Conservation (phyloP, 1,140 invertebrate species). For the Chironomus striatipennis region DNA sequence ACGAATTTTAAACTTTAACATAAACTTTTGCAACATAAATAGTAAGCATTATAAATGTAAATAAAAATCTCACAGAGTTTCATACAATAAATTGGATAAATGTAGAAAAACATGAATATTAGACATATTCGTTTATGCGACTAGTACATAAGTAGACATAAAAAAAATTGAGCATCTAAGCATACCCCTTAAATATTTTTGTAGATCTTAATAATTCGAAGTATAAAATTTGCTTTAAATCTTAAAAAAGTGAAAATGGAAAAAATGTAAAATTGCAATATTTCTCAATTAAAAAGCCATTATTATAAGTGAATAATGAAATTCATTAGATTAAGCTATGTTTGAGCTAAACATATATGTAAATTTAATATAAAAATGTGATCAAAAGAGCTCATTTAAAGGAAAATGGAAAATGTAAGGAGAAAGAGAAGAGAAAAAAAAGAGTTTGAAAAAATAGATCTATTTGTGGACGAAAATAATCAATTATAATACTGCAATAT, state of each 20-base stretch:
- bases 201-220: background rate
- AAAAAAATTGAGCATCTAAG: too few species aligned
- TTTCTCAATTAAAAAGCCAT: background rate
- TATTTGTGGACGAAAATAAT: slow-evolving; percentile 13
- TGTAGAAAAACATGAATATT: too few species aligned
- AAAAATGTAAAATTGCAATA: slow-evolving; percentile 14
- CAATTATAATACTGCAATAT: slow-evolving; percentile 19
- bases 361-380: slow-evolving; percentile 24
- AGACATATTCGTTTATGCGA: too few species aligned
- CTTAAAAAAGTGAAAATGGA: slow-evolving; percentile 4
- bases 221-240: background rate
- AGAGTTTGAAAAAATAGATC: background rate
- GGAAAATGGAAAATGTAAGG: slow-evolving; percentile 21
- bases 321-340: background rate
- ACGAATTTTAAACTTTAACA: too few species aligned
- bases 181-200: background rate
- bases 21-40: background rate
- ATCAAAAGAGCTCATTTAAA: slow-evolving; percentile 6
- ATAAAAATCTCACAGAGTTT: too few species aligned
- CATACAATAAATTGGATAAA: too few species aligned
- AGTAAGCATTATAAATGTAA: too few species aligned
- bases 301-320: background rate
- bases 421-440: slow-evolving; percentile 2
- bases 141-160: too few species aligned
- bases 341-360: background rate